Evolutionary conservation across 2,888 invertebrate species (phyloP), one percentile per base, ranked within the genome.

Genomic region (Drosophila nr. perissopoda): DNA sequence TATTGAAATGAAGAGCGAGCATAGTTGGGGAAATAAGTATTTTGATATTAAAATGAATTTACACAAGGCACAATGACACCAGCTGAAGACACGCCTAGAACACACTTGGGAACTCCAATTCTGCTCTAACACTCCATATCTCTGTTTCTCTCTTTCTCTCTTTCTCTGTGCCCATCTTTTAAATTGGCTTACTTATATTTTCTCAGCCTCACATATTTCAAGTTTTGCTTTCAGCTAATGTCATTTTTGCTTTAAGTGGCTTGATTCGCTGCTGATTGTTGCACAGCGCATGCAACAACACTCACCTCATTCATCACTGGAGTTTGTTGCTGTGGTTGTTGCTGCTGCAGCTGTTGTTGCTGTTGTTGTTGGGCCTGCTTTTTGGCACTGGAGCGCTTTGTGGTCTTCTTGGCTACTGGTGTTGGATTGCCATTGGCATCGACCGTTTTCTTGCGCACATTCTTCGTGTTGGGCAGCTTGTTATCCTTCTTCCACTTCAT

Each of bases 401-500:
- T 66, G 85, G 92, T 80, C 83, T 93, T 93, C 84, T 93, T 93
- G 69, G 92, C 90, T 87, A 91, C 91, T 72, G 92, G 89, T 89
- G 92, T 92, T 81, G 92, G 90, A 79, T 92, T 92, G 68, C 92
- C 92, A 89, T 92, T 93, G 74, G 91, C 91, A 76, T 94, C 94
- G 79, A 93, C 94, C 75, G 94, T 94, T 93, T 94, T 94, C 92
- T 94, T 93, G 82, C 95, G 94, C 33, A 96, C 96, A 93, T 96
- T 96, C 92, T 96, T 96, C 73, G 93, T 93, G 79, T 93, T 93
- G 73, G 93, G 93, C 85, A 93, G 89, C 90, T 93, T 93, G 92
- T 93, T 93, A 94, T 95, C 97, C 93, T 97, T 97, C 94, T 97
- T 97, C 96, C 96, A 97, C 93, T 97, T 97, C 97, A 97, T 97